These are phyloP conservation scores for Gobius niger DNA, from an alignment of 2,113 vertebrate species.

Conservation along the genomic window DNA sequence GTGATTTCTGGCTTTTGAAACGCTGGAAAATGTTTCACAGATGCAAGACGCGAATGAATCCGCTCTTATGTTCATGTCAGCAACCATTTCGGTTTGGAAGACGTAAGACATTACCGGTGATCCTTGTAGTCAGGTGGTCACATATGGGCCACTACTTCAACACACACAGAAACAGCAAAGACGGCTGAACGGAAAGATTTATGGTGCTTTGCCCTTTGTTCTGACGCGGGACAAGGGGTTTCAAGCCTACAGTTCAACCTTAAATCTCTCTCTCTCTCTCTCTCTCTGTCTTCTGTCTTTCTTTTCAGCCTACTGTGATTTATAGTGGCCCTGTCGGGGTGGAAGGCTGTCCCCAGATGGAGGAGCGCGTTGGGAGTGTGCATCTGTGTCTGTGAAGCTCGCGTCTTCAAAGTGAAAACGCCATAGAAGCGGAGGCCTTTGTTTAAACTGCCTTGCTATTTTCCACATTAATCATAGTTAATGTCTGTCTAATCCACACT, in stretches of 20 bases:
- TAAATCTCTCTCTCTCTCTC: slow-evolving; percentile 38
- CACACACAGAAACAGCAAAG: slow-evolving; percentile 2
- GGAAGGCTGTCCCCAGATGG: slow-evolving; percentile 47
- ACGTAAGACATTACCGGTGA: background rate
- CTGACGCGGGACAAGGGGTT: slow-evolving; percentile 43
- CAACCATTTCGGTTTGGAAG: background rate
- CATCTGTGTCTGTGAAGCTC: slow-evolving; percentile 28
- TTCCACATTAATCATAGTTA: slow-evolving; percentile 67
- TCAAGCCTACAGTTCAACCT: slow-evolving; percentile 48
- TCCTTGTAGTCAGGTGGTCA: background rate
- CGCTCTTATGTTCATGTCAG: background rate
- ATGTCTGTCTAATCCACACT: slow-evolving; percentile 63
- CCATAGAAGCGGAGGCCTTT: slow-evolving; percentile 52
- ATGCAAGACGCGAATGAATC: background rate
- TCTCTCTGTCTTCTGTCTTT: slow-evolving; percentile 18
- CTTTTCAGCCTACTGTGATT: slow-evolving; percentile 48
- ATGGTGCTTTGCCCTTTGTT: slow-evolving; percentile 62
- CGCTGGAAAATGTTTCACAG: too few relatives aligned
- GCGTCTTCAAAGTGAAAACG: slow-evolving; percentile 53
- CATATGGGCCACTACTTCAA: slow-evolving; percentile 23
- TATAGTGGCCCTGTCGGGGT: slow-evolving; percentile 37
- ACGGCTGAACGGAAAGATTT: slow-evolving; percentile 51
- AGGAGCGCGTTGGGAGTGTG: slow-evolving; percentile 33
- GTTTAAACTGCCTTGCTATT: slow-evolving; percentile 58
- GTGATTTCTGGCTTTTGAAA: too few relatives aligned